Base-by-base conservation (phyloP, 2,888 invertebrate species). In the Xiphydria camelus region DNA sequence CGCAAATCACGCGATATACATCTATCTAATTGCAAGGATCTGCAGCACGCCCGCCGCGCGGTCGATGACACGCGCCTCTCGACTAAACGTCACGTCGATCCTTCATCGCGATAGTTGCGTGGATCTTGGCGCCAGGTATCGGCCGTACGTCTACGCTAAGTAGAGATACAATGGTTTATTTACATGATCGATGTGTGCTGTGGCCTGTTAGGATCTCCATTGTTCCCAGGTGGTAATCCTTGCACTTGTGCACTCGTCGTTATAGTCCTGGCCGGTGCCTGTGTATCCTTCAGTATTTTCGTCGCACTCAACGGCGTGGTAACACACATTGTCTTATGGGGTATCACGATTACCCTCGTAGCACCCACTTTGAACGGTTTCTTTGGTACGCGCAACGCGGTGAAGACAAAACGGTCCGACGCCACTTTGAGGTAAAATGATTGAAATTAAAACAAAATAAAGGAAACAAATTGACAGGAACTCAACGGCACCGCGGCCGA, bases 151-250 rank as follows among this genome's bases (percentile, higher is more conserved):
- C 6, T 12, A 4, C 14, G 5, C 26, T 15, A 2, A 12, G 10
- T 20, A 38, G 31, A 12, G 19, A 7, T 17, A 40, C 7, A 25
- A 35, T 67, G n/a, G n/a, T n/a, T n/a, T n/a, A 72, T 65, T 73
- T 68, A 72, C 73, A 71, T 69, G 70, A 73, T 68, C 57, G 72
- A 73, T 51, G 73, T 73, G 57, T 73, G 73, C 43, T 64, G 68
- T 9, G 72, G 68, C 44, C 64, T 61, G 22, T 59, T 53, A 37
- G 49, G 41, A 32, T 59, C 57, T 14, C 32, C 44, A n/a, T n/a
- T n/a, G 56, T 55, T 53, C 37, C 41, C 47, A 49, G 37, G 57
- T 45, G 49, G 46, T 55, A 62, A 59, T 59, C 61, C 60, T 53
- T 62, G 55, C 55, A 61, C 57, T 55, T 59, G 55, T 58, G 61